phyloP scores from a whole-genome alignment of 2,113 vertebrate species.

The Plectropomus leopardus region DNA sequence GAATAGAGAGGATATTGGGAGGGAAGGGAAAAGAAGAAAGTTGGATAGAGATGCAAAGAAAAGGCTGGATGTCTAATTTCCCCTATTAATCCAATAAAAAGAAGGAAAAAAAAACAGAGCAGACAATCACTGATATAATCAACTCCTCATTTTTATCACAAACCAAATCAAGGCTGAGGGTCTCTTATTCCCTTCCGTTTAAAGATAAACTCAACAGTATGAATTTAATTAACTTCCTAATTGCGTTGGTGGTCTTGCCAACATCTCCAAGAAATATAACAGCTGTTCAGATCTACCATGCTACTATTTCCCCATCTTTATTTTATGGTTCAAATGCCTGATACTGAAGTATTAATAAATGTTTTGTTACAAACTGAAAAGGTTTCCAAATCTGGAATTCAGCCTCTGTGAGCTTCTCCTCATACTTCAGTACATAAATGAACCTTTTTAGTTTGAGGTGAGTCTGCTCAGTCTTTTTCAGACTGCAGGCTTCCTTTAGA shows the following conservation, averaged over 20 bases:
- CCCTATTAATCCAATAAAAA: slow-evolving; percentile 20
- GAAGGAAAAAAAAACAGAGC: neutral
- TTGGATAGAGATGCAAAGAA: too few relatives aligned
- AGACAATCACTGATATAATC: slow-evolving; percentile 20
- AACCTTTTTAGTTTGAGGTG: neutral
- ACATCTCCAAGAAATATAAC: neutral
- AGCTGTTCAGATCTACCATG: neutral
- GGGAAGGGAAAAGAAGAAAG: neutral
- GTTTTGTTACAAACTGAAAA: slow-evolving; percentile 8
- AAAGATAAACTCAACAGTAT: slow-evolving; percentile 12
- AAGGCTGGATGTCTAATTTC: neutral
- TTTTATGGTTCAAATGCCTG: neutral
- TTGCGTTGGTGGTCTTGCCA: slow-evolving; percentile 4
- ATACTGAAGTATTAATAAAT: neutral
- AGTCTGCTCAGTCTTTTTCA: neutral
- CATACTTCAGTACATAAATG: neutral
- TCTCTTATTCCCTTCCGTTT: slow-evolving; percentile 7
- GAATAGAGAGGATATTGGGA: neutral
- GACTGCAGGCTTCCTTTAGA: neutral
- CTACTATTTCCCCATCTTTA: neutral
- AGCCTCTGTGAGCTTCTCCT: neutral
- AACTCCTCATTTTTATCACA: slow-evolving; percentile 28
- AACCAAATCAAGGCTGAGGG: slow-evolving; percentile 6
- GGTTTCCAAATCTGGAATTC: slow-evolving; percentile 8
- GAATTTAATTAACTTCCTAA: slow-evolving; percentile 32